Evolutionary conservation across 2,113 vertebrate genomes (phyloP), one percentile per base, ranked within the genome.

Genomic region (Lepidothrix coronata): DNA sequence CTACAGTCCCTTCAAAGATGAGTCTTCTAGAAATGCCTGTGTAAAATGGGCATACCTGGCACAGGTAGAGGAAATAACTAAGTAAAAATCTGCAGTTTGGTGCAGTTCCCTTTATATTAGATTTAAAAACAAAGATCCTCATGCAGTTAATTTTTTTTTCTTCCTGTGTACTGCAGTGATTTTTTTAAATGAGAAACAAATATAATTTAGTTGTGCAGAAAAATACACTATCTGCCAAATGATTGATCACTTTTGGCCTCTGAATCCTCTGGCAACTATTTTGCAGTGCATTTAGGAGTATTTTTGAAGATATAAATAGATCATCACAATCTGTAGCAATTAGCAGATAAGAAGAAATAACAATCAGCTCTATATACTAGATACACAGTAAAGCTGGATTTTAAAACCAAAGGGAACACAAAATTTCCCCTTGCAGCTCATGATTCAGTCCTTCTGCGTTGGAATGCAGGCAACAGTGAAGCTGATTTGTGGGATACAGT

Each of bases 241-340:
- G 77, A 93, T 71, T 87, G 86, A 96, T 91, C 22, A n/a, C 54
- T 81, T 95, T 27, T 79, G 76, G 31, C 52, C n/a, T 88, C 2
- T 1, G 55, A 91, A 72, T 94, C 58, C 85, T 91, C 76, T 70
- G 85, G 61, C 81, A 86, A 89, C 30, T 81, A 24, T 90, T 92
- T 79, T 49, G 37, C 43, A 93, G 46, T 85, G 23, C 20, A 7
- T 83, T 88, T 57, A 85, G 67, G 75, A 91, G 48, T 88, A 70
- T 43, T 95, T 91, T 49, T 82, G 17, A 80, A 80, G 75, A 66
- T 82, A 93, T 85, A 96, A 93, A 85, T 86, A 86, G 62, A 87
- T 92, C n/a, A 59, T 67, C 43, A 61, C 48, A 68, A 49, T 96
- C 55, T 94, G 67, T 79, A 54, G 66, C 55, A 95, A 97, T 95